These are phyloP conservation scores for Lepidurus apus DNA, from an alignment of 1,140 invertebrate species.

Conservation along the genomic window DNA sequence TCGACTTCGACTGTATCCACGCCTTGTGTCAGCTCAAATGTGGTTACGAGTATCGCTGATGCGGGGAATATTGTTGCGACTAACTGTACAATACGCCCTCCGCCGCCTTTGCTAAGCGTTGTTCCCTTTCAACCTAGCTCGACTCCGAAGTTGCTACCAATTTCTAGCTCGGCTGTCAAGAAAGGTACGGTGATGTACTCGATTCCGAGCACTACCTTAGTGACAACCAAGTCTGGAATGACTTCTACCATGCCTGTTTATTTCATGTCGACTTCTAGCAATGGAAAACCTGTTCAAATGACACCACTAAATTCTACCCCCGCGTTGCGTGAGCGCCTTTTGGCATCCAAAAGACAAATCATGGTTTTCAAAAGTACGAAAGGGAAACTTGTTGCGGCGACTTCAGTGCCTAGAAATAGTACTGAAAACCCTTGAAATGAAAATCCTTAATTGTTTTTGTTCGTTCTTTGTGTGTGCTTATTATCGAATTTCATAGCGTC, in stretches of 20 bases:
- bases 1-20: too few relatives aligned
- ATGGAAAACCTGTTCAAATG: not conserved
- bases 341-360: not conserved
- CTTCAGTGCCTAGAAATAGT: not conserved
- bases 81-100: not conserved
- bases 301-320: not conserved
- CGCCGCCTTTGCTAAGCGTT: not conserved
- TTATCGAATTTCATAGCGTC: too few relatives aligned
- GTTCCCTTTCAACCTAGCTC: not conserved
- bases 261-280: not conserved
- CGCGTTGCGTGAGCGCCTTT: not conserved
- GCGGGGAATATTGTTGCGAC: not conserved
- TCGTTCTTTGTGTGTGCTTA: too few relatives aligned
- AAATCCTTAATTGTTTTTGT: too few relatives aligned
- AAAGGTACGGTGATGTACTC: not conserved
- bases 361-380: not conserved
- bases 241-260: not conserved
- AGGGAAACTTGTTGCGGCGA: not conserved
- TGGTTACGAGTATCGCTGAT: too few relatives aligned
- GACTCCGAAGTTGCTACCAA: not conserved
- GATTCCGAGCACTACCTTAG: not conserved
- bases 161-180: not conserved
- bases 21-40: too few relatives aligned
- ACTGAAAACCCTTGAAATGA: not conserved
- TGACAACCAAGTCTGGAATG: not conserved